These are phyloP conservation scores for Hemicentrotus pulcherrimus DNA, from an alignment of 35 echinoderm and acorn worm species.

Conservation along the genomic window DNA sequence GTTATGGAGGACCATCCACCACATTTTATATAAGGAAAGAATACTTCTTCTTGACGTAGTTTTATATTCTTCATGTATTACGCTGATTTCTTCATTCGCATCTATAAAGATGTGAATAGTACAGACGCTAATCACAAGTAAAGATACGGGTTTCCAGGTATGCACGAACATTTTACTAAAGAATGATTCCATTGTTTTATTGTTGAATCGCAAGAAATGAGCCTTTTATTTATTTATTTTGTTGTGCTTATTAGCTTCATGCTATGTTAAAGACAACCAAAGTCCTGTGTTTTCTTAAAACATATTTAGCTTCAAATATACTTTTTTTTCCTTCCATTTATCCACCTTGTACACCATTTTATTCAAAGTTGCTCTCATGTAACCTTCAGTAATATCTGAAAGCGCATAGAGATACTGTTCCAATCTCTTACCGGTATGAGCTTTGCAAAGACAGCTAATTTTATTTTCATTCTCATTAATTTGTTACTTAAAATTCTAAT, in stretches of 20 bases:
- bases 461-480: background rate
- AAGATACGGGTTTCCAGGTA: background rate
- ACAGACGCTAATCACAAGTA: constrained; percentile 10
- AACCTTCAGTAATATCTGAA: background rate
- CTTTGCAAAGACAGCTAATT: background rate
- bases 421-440: background rate
- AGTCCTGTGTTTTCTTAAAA: background rate
- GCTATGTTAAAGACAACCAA: background rate
- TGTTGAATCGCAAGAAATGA: background rate
- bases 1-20: background rate
- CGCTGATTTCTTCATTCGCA: background rate
- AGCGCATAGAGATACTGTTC: background rate
- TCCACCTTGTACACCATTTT: background rate
- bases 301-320: background rate
- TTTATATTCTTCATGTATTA: constrained; percentile 20
- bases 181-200: background rate
- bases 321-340: background rate
- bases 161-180: background rate
- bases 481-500: background rate
- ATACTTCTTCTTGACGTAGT: background rate
- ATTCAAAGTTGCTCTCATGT: background rate
- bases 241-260: background rate
- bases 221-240: background rate
- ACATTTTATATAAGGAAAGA: background rate
- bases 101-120: background rate